Percentiles rank a stretch among this genome's conserved stretches.
Conservation (phyloP, 1,140 invertebrate genomes). For the Conus ventricosus region DNA sequence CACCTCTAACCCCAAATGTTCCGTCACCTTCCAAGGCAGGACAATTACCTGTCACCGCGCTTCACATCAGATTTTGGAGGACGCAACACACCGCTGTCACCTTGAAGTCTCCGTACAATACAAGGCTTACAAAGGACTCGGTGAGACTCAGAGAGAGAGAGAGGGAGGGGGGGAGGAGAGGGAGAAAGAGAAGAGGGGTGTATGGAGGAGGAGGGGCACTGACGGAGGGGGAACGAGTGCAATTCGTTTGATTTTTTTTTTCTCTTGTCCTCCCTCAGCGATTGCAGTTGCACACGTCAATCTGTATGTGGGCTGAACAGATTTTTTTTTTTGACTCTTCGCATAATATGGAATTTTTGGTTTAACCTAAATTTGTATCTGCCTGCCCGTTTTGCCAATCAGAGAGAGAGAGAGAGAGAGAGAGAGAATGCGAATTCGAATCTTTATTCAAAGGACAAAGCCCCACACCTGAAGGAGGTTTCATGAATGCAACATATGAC, state of each 20-base stretch:
- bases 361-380: neutral
- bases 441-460: no score
- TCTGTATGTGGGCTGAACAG: no score
- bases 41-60: neutral
- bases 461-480: no score
- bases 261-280: no score
- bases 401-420: neutral
- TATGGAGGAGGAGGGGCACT: neutral
- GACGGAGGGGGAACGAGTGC: neutral
- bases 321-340: no score
- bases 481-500: no score
- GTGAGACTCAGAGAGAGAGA: neutral
- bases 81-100: neutral
- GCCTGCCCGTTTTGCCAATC: no score
- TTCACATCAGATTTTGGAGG: neutral
- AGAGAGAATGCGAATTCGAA: neutral
- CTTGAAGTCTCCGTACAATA: neutral
- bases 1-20: no score
- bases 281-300: no score
- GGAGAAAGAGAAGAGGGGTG: constrained; percentile 1
- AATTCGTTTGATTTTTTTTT: neutral
- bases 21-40: neutral
- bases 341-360: neutral
- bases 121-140: neutral
- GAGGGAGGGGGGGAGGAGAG: neutral